These are phyloP conservation scores for Elanus axillaris DNA, from an alignment of 2,113 vertebrate species.

Conservation along the genomic window DNA sequence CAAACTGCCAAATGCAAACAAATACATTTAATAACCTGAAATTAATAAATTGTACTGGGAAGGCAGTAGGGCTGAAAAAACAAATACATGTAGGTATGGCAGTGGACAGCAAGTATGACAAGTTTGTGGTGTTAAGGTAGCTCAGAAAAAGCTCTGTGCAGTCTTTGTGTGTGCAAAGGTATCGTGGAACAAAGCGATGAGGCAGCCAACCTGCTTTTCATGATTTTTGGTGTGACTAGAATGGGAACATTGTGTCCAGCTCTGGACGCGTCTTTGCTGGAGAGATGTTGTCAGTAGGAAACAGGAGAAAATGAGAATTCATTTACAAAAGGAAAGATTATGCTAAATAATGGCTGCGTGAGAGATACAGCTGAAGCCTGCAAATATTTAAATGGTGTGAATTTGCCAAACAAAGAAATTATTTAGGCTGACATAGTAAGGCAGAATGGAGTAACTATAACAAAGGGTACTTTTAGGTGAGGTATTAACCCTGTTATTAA, in stretches of 20 bases:
- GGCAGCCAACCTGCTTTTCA: background rate
- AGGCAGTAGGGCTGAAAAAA: conserved; percentile 6
- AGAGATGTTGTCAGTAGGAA: background rate
- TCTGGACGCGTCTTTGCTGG: background rate
- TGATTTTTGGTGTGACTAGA: background rate
- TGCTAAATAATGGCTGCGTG: background rate
- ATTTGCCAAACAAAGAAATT: conserved; percentile 36
- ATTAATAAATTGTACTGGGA: conserved; percentile 48
- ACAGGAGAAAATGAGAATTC: background rate
- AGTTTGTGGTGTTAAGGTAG: conserved; percentile 38
- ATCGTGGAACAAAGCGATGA: background rate
- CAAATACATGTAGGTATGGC: background rate
- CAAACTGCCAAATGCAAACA: conserved; percentile 47
- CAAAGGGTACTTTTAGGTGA: conserved; percentile 32
- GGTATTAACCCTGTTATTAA: conserved; percentile 32
- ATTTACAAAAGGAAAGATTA: background rate
- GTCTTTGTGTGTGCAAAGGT: background rate
- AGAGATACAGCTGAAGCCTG: conserved; percentile 15
- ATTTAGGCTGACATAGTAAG: conserved; percentile 13
- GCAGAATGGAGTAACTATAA: background rate
- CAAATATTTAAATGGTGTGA: conserved; percentile 33
- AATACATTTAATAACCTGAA: conserved; percentile 59
- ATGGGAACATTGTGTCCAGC: background rate
- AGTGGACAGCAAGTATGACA: conserved; percentile 43
- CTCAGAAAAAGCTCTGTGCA: background rate